These are phyloP conservation scores for Porites lutea DNA, from an alignment of 64 coral and sea anemone genomes.

Conservation along the genomic window DNA sequence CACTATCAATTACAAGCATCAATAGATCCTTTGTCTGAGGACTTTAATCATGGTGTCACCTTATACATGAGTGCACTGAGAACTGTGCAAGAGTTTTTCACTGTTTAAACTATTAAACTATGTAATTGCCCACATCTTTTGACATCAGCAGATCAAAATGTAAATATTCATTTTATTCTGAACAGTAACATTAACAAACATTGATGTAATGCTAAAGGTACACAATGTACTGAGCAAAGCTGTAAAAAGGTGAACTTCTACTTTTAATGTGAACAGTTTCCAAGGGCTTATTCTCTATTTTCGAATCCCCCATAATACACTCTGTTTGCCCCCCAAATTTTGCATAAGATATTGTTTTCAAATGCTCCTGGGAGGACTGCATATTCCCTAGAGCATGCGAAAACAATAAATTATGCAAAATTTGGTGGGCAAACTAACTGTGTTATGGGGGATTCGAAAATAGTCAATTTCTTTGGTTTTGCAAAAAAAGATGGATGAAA, in stretches of 20 bases:
- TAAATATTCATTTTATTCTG: constrained; percentile 1
- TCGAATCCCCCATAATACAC: no score
- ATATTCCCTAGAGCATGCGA: no score
- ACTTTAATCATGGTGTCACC: constrained; percentile 60
- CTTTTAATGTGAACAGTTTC: no score
- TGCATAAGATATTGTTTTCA: no score
- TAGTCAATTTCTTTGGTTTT: no score
- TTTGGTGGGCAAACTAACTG: no score
- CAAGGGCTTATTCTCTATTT: no score
- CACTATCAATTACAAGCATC: constrained; percentile 33
- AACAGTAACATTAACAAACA: not conserved
- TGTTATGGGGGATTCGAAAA: no score
- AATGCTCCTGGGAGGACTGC: no score
- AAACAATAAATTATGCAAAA: no score
- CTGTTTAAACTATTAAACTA: not conserved
- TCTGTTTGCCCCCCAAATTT: no score
- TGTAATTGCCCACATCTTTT: not conserved
- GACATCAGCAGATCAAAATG: constrained; percentile 1
- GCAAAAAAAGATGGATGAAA: no score
- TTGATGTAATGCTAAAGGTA: constrained; percentile 2
- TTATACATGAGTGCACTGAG: constrained; percentile 55
- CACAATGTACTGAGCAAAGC: constrained; percentile 1
- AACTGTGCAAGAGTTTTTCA: constrained; percentile 40
- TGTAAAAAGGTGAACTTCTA: constrained; percentile 17
- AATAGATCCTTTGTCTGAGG: constrained; percentile 64